phyloP scores from a whole-genome alignment of 1,140 invertebrate genomes.

The Centruroides sculpturatus region DNA sequence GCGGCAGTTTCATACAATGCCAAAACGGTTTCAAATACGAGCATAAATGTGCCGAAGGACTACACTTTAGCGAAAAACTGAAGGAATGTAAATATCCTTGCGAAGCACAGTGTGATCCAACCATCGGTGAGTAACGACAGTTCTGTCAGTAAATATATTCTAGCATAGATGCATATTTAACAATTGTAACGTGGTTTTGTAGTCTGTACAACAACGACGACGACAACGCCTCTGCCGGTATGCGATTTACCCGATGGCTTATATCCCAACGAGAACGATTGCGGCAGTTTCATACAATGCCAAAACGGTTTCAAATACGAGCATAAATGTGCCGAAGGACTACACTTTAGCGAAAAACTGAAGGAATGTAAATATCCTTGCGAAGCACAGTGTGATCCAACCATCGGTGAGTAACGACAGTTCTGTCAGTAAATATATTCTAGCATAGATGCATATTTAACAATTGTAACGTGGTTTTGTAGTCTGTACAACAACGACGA shows the following conservation, averaged over 20 bases:
- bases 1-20: background rate
- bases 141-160: no score
- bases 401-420: no score
- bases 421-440: no score
- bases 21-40: background rate
- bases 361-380: conserved; percentile 36
- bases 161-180: no score
- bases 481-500: background rate
- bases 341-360: conserved; percentile 37
- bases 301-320: background rate
- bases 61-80: conserved; percentile 37
- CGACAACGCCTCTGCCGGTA: background rate
- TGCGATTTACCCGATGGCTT: background rate
- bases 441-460: no score
- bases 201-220: background rate
- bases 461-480: no score
- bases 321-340: conserved; percentile 30
- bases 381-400: background rate
- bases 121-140: no score
- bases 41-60: conserved; percentile 30
- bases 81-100: conserved; percentile 36
- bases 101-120: background rate
- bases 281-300: background rate
- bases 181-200: no score
- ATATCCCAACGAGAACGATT: background rate